Evolutionary conservation across 2,888 invertebrate genomes (phyloP), one percentile per base, ranked within the genome.

Genomic region (Lasioglossum calceatum): DNA sequence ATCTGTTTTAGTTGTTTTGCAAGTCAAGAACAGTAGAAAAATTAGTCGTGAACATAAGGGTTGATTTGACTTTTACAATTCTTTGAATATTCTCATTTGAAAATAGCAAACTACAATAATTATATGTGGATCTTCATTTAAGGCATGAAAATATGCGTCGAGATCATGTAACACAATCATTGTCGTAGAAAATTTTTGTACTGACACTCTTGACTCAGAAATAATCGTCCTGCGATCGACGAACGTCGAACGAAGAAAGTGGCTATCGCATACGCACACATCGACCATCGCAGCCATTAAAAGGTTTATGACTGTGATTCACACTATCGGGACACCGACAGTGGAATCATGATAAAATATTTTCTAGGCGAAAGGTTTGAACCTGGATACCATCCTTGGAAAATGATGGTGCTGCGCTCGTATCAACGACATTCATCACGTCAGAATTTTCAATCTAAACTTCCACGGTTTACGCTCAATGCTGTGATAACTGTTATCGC

Each of bases 231-330:
- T 44, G 14, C 14, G 44, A 84, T 81, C 75, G 81, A 58, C 77
- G 74, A 84, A 54, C 54, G 81, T 87, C 88, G 84, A 86, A 81
- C 75, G 79, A 79, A 81, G 87, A 85, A 88, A 87, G 84, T 89
- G 88, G 87, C 87, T 77, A 82, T 39, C 75, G 50, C 58, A 19
- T 67, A 72, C 76, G 39, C 75, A 75, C 67, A 72, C 80, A 85
- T 87, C 85, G 84, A 81, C 3, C 23, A 3, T 77, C 73, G 86
- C 70, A 70, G 78, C 89, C 83, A 87, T 90, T 90, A 87, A 80
- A 86, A 77, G 78, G 92, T 91, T 90, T 87, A 91, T 87, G 84
- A 84, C 85, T 85, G 88, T 90, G 92, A 90, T 91, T 91, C 91
- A 92, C 88, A 90, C 86, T 79, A 90, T 74, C 79, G 70, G 73